These are phyloP conservation scores for Entomyzon cyanotis DNA, from an alignment of 2,113 vertebrate genomes.

Conservation along the genomic window DNA sequence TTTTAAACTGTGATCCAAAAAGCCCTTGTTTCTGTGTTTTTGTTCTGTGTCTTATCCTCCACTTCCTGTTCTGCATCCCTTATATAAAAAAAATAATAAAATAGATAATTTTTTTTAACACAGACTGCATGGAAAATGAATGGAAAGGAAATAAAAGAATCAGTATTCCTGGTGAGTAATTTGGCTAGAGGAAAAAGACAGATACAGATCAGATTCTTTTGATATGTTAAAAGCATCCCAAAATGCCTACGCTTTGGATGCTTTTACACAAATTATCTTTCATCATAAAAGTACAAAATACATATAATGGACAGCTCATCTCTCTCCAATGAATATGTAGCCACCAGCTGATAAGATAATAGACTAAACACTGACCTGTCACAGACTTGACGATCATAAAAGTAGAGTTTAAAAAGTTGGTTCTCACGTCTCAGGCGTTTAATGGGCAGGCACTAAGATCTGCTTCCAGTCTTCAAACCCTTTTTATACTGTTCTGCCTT, in stretches of 20 bases:
- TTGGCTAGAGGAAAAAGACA: constrained; percentile 58
- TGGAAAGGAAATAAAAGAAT: constrained; percentile 50
- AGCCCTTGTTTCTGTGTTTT: not conserved
- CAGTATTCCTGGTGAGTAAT: constrained; percentile 60
- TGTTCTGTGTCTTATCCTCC: not conserved
- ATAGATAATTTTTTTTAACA: not conserved
- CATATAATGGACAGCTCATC: constrained; percentile 65
- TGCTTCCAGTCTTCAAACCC: not conserved
- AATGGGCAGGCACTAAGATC: constrained; percentile 16
- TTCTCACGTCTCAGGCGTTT: constrained; percentile 14
- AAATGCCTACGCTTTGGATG: constrained; percentile 59
- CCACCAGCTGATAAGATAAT: constrained; percentile 66
- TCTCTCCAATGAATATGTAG: constrained; percentile 64
- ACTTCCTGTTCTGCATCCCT: not conserved
- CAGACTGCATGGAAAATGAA: not conserved
- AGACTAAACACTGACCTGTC: constrained; percentile 56
- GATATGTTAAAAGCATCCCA: constrained; percentile 71
- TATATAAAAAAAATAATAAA: not conserved
- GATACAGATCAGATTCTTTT: constrained; percentile 63
- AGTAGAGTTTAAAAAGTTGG: constrained; percentile 61
- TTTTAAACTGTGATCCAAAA: not conserved
- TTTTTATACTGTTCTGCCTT: not conserved
- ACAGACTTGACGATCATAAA: constrained; percentile 40
- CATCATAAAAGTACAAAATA: constrained; percentile 68
- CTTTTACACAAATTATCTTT: constrained; percentile 71